These are phyloP conservation scores for Drosophila arizonae DNA, from an alignment of 1,140 invertebrate genomes.

Conservation along the genomic window DNA sequence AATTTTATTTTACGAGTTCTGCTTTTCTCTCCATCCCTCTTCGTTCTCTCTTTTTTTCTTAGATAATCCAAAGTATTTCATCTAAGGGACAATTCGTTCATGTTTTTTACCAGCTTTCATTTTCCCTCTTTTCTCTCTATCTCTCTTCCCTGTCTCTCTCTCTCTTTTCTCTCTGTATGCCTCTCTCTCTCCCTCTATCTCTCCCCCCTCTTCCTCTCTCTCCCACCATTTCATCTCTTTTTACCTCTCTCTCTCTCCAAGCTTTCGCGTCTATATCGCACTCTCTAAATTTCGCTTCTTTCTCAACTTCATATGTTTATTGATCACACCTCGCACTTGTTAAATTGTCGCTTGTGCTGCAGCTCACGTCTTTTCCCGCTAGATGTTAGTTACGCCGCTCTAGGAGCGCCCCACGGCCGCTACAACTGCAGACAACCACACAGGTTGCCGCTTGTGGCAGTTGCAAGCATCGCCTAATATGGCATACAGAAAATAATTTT, in stretches of 20 bases:
- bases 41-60: no score
- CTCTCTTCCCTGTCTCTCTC: not conserved
- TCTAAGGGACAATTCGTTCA: no score
- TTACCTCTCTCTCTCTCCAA: not conserved
- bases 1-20: no score
- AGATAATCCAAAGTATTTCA: no score
- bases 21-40: no score
- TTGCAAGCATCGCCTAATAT: slow-evolving; percentile 36
- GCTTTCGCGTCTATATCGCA: no score
- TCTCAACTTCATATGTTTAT: not conserved
- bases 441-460: slow-evolving; percentile 27
- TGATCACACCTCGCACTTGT: slow-evolving; percentile 35
- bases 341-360: slow-evolving; percentile 8
- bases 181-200: not conserved
- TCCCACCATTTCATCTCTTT: not conserved
- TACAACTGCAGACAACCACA: slow-evolving; percentile 15
- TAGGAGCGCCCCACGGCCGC: slow-evolving; percentile 12
- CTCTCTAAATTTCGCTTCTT: no score
- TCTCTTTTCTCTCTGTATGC: not conserved
- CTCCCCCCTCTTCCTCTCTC: not conserved
- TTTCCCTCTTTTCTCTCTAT: not conserved
- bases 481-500: slow-evolving; percentile 27
- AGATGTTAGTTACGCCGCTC: not conserved
- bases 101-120: no score
- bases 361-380: not conserved